Evolutionary conservation across 1,140 invertebrate species (phyloP), one percentile per base, ranked within the genome.

Genomic region (Octopus sinensis): DNA sequence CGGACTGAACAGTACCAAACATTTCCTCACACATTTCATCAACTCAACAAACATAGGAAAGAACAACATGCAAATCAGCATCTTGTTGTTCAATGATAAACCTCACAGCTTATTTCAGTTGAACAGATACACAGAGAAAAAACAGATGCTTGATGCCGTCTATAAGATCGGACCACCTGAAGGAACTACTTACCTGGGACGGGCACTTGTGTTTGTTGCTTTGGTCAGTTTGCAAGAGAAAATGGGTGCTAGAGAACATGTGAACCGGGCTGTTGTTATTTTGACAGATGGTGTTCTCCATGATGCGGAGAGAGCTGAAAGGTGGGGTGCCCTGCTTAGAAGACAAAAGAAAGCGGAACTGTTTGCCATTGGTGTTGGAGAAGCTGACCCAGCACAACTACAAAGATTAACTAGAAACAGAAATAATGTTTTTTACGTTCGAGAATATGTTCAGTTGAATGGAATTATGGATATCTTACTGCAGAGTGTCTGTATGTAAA

Each of bases 391-490:
- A n/a, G 68, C 68, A 51, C 23, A 23, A 62, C 17, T 43, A 13
- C 43, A 17, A n/a, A 23, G 30, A 82, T 71, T 79, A 17, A 82
- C 30, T 23, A n/a, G 53, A 17, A 9, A 54, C 23, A 43, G 54
- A 78, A 68, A n/a, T 30, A 71, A 78, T 71, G 51, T 76, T 9
- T 62, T 68, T n/a, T 79, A 43, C 4, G 23, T 30, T 54, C 12
- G 43, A 54, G 43, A 23, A 71, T 82, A 62, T 30, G n/a, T 52
- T n/a, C 7, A 80, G n/a, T 80, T 53, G 5, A 73, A 75, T 6
- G 13, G 56, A 43, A 71, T 73, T 82, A 54, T 54, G 51, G 30
- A 82, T 17, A 80, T 73, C 10, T 10, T 73, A 54, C 13, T 62
- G 12, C n/a, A 54, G 13, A 53, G 68, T 53, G 23, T 43, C 23